Percentiles rank a stretch among this genome's conserved stretches.
phyloP scores from a whole-genome alignment of 2,113 vertebrate genomes.

The Salvator merianae region DNA sequence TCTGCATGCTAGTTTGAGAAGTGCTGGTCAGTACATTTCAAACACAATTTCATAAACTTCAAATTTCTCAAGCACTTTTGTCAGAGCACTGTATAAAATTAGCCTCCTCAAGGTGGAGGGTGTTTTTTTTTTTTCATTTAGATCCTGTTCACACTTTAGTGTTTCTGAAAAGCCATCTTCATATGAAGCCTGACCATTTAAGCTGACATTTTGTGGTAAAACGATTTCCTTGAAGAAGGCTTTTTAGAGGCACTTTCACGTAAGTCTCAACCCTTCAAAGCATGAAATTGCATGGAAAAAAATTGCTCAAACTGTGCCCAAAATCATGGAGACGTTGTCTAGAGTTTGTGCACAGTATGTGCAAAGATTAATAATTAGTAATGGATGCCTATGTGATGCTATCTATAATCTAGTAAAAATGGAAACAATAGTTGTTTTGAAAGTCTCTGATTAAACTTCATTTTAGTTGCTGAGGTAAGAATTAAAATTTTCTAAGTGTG shows the following conservation, averaged over 20 bases:
- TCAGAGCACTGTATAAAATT: not conserved
- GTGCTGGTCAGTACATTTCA: not conserved
- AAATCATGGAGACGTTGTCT: too few relatives aligned
- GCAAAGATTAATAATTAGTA: too few relatives aligned
- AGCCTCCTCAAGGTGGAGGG: not conserved
- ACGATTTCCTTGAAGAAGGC: too few relatives aligned
- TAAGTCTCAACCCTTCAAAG: too few relatives aligned
- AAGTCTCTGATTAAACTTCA: not conserved
- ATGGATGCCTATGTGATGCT: too few relatives aligned
- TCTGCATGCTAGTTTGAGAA: not conserved
- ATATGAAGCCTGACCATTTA: too few relatives aligned
- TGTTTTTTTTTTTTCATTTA: not conserved
- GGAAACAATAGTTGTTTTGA: not conserved
- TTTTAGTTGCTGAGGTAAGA: not conserved
- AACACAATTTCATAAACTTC: not conserved
- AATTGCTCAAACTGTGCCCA: too few relatives aligned
- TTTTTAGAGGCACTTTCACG: too few relatives aligned
- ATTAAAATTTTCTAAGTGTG: not conserved
- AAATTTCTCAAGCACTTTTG: not conserved
- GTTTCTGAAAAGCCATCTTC: too few relatives aligned
- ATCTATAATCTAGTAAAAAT: not conserved
- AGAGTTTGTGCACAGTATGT: too few relatives aligned
- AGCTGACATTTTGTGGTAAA: too few relatives aligned
- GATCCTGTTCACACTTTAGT: not conserved
- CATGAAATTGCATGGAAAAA: too few relatives aligned